Evolutionary conservation across 2,888 invertebrate species (phyloP).

Genomic region (Cerceris ruficornis): DNA sequence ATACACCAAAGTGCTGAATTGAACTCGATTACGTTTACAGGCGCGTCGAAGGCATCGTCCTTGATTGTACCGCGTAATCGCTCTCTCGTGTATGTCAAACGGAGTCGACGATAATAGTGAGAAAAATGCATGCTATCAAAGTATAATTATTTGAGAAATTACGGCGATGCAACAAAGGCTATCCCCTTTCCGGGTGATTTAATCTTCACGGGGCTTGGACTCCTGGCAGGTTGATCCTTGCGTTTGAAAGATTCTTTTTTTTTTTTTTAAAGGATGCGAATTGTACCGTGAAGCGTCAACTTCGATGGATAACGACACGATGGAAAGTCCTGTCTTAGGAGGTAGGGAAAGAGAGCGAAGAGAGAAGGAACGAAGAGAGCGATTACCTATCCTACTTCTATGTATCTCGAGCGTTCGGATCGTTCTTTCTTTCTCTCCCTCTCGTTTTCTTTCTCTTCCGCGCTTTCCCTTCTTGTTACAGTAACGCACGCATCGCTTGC

Average conservation of each 20-base stretch:
- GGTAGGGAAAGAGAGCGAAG: not conserved
- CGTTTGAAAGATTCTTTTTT: no score
- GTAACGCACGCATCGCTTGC: conserved; percentile 16
- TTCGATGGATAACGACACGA: no score
- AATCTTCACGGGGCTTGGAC: no score
- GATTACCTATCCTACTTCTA: conserved; percentile 7
- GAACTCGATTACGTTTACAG: conserved; percentile 2
- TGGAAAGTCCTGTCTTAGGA: not conserved
- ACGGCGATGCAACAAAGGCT: no score
- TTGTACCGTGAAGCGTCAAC: no score
- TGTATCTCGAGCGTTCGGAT: not conserved
- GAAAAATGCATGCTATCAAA: not conserved
- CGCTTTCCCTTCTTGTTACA: not conserved
- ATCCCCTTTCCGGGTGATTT: no score
- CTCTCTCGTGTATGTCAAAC: conserved; percentile 7
- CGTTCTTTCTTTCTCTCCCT: not conserved
- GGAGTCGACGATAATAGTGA: not conserved
- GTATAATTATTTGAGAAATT: no score
- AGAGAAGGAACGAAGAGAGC: conserved; percentile 7
- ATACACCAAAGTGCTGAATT: conserved; percentile 8
- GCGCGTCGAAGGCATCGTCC: conserved; percentile 3
- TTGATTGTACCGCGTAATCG: conserved; percentile 2
- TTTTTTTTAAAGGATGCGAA: no score
- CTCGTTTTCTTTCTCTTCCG: not conserved
- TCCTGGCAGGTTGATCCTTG: no score